Evolutionary conservation across 2,113 vertebrate species (phyloP).

Genomic region (Oryzias celebensis): DNA sequence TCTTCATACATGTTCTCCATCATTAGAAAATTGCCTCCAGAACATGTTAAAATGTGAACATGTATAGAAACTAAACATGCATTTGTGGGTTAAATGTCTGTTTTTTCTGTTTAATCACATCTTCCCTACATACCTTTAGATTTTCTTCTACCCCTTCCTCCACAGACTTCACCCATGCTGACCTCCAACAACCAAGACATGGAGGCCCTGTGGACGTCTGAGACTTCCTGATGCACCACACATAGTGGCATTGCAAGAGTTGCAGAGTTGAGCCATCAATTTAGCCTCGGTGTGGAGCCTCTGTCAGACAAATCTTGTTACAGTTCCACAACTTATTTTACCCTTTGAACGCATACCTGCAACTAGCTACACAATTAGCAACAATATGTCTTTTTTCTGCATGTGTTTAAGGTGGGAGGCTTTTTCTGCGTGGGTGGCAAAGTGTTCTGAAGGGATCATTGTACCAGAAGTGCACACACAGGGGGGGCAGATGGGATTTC

Average conservation of each 20-base stretch:
- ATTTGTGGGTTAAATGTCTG: too few species aligned
- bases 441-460: slow-evolving; percentile 51
- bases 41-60: too few species aligned
- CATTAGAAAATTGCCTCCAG: too few species aligned
- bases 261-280: slow-evolving; percentile 71
- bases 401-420: slow-evolving; percentile 32
- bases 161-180: slow-evolving; percentile 48
- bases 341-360: slow-evolving; percentile 25
- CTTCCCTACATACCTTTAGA: slow-evolving; percentile 9
- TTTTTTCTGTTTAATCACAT: background rate
- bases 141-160: slow-evolving; percentile 38
- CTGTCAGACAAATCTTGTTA: slow-evolving; percentile 49
- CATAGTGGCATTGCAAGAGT: slow-evolving; percentile 52
- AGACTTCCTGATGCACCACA: slow-evolving; percentile 52
- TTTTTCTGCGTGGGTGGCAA: slow-evolving; percentile 49
- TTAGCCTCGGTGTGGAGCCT: slow-evolving; percentile 40
- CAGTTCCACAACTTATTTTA: slow-evolving; percentile 45
- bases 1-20: too few species aligned
- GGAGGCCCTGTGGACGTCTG: slow-evolving; percentile 50
- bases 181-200: slow-evolving; percentile 62
- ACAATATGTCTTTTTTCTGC: slow-evolving; percentile 43
- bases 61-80: too few species aligned
- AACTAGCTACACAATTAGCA: slow-evolving; percentile 33
- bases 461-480: slow-evolving; percentile 48
- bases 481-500: slow-evolving; percentile 46